Evolutionary conservation across 2,113 vertebrate species (phyloP).

Genomic region (Brachirus orientalis): DNA sequence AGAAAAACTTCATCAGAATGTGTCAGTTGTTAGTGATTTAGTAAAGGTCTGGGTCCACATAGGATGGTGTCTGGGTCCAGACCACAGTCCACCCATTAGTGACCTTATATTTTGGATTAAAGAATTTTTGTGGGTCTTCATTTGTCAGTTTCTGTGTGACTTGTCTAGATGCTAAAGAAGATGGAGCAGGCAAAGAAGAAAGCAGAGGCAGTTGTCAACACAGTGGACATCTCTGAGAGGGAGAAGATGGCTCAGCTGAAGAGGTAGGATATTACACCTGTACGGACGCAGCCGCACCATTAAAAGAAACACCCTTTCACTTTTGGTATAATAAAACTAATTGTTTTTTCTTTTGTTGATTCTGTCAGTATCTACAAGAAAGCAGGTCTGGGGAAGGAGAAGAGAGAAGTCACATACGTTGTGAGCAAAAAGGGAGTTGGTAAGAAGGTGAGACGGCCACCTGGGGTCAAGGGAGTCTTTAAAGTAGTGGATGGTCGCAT

Average conservation of each 20-base stretch:
- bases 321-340: neutral
- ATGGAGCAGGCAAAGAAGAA: slow-evolving; percentile 96
- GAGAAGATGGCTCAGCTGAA: slow-evolving; percentile 94
- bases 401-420: slow-evolving; percentile 91
- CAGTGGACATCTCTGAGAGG: slow-evolving; percentile 92
- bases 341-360: neutral
- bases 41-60: no score
- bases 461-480: slow-evolving; percentile 91
- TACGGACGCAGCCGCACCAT: neutral
- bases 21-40: no score
- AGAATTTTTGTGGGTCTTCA: neutral
- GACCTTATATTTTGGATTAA: neutral
- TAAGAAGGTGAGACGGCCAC: slow-evolving; percentile 87
- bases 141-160: neutral
- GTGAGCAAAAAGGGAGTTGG: slow-evolving; percentile 92
- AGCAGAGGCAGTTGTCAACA: slow-evolving; percentile 93
- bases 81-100: no score
- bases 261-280: slow-evolving; percentile 78
- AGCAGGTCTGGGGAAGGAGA: slow-evolving; percentile 92
- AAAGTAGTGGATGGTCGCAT: slow-evolving; percentile 93
- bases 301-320: neutral
- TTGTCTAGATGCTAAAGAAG: slow-evolving; percentile 91
- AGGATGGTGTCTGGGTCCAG: no score
- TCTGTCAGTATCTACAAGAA: slow-evolving; percentile 94
- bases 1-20: no score